phyloP scores from a whole-genome alignment of 2,113 vertebrate genomes.

The Myrmecobius fasciatus region DNA sequence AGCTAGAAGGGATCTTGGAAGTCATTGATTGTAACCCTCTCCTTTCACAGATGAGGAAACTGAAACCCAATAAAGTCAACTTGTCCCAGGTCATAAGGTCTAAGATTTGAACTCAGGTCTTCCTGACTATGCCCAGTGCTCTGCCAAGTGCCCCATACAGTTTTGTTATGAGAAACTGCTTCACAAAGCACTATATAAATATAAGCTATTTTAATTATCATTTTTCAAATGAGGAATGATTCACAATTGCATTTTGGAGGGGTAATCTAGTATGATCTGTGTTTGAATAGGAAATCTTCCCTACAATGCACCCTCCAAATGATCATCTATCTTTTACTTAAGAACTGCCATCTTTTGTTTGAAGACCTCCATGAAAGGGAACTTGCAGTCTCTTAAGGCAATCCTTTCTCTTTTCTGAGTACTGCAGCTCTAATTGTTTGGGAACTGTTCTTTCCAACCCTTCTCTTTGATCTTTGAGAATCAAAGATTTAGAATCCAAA shows the following conservation, averaged over 20 bases:
- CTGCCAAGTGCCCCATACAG: too few relatives aligned
- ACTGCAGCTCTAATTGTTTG: neutral
- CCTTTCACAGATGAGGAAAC: neutral
- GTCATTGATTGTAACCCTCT: neutral
- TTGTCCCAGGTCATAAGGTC: neutral
- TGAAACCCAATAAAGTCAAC: too few relatives aligned
- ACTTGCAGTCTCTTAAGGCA: neutral
- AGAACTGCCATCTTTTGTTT: too few relatives aligned
- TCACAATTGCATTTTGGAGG: too few relatives aligned
- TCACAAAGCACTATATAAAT: too few relatives aligned
- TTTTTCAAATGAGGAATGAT: too few relatives aligned
- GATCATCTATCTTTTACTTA: neutral
- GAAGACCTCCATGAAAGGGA: neutral
- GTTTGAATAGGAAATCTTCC: too few relatives aligned
- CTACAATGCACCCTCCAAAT: too few relatives aligned
- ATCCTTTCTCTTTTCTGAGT: neutral
- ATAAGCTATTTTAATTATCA: too few relatives aligned
- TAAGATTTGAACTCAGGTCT: neutral
- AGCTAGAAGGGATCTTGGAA: neutral
- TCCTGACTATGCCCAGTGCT: too few relatives aligned
- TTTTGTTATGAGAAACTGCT: too few relatives aligned
- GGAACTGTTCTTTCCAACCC: neutral
- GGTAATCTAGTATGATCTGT: too few relatives aligned
- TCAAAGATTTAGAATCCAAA: neutral
- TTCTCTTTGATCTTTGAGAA: neutral